Evolutionary conservation across 2,888 invertebrate species (phyloP).

Genomic region (Pharmacophagus antenor): DNA sequence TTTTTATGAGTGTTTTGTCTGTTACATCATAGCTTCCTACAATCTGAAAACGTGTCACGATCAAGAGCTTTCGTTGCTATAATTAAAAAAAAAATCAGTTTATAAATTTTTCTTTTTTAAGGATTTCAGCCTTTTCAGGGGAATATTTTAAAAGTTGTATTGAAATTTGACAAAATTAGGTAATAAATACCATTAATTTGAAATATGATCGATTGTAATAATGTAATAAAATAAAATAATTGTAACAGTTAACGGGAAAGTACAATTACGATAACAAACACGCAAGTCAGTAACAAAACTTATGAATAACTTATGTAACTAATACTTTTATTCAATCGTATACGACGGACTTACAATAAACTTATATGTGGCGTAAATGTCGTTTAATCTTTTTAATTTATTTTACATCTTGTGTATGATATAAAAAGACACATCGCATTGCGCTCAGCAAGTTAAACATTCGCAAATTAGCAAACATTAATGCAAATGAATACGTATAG

Average conservation of each 20-base stretch:
- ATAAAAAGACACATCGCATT: slow-evolving; percentile 49
- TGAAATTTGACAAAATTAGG: neutral
- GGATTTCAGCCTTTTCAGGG: no score
- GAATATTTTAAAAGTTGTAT: neutral
- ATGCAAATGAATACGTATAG: slow-evolving; percentile 20
- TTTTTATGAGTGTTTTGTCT: no score
- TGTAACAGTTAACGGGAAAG: slow-evolving; percentile 1
- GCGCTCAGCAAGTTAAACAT: slow-evolving; percentile 36
- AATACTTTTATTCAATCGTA: neutral
- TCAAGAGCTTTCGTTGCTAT: no score
- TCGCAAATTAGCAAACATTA: slow-evolving; percentile 37
- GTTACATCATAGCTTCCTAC: no score
- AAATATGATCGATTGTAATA: neutral
- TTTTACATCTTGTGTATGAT: no score
- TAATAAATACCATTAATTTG: neutral
- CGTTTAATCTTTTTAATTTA: neutral
- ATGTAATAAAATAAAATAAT: slow-evolving; percentile 8
- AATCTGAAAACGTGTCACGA: no score
- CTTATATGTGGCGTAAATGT: neutral
- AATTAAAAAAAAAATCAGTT: no score
- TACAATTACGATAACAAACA: neutral
- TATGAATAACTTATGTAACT: neutral
- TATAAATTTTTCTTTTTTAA: no score
- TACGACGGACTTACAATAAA: neutral
- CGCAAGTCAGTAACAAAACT: neutral